Evolutionary conservation across 1,140 invertebrate genomes (phyloP).

Genomic region (Hydropsyche tenuis): DNA sequence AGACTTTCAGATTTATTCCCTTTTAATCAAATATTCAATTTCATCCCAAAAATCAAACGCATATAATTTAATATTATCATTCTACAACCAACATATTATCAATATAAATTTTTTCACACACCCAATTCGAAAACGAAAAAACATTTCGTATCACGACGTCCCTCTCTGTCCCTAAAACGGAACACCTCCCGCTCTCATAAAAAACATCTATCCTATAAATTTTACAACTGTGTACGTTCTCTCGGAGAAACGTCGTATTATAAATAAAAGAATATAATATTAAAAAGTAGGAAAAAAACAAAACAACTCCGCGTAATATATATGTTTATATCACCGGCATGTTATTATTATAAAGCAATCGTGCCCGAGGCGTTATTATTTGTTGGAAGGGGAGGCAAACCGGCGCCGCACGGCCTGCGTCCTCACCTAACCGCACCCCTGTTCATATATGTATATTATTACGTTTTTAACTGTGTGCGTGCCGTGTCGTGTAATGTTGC

Average conservation of each 20-base stretch:
- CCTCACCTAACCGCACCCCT: conserved; percentile 29
- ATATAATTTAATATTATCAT: no score
- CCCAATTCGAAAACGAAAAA: no score
- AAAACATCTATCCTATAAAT: conserved; percentile 50
- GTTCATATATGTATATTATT: no score
- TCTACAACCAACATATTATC: no score
- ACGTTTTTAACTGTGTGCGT: no score
- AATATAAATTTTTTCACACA: no score
- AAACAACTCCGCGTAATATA: conserved; percentile 40
- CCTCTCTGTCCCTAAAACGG: no score
- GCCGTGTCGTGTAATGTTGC: no score
- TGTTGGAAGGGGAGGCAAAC: conserved; percentile 37
- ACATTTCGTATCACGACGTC: no score
- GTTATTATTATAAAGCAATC: conserved; percentile 46
- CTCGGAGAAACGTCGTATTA: conserved; percentile 46
- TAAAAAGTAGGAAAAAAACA: conserved; percentile 15
- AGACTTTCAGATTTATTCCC: no score
- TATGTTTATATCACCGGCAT: conserved; percentile 48
- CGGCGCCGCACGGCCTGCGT: conserved; percentile 29
- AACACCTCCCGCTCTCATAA: conserved; percentile 41
- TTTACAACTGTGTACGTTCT: conserved; percentile 46
- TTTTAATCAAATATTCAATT: no score
- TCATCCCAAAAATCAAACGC: no score
- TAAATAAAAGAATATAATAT: conserved; percentile 48
- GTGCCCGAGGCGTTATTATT: conserved; percentile 42